A percentile compares a stretch with the other conserved stretches of the same genome.
These are phyloP conservation scores for Scaptomyza flava DNA, from an alignment of 2,888 invertebrate genomes.

Conservation along the genomic window DNA sequence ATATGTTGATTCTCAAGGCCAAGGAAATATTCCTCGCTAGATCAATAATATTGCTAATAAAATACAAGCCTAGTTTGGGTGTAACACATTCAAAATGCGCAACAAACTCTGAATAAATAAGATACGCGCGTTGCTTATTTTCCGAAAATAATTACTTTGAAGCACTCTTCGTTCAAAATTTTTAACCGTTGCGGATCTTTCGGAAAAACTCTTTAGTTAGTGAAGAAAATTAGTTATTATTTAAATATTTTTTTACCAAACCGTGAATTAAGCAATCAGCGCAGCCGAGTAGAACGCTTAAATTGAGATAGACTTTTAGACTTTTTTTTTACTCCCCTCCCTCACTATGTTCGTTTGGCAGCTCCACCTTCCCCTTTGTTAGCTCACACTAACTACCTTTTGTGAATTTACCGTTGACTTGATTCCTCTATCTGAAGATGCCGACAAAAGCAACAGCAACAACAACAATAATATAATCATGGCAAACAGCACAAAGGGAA, in stretches of 20 bases:
- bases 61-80: background rate
- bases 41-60: background rate
- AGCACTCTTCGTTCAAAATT: too few species aligned
- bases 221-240: slow-evolving; percentile 67
- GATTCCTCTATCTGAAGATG: slow-evolving; percentile 48
- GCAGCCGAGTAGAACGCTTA: slow-evolving; percentile 65
- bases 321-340: background rate
- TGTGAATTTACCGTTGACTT: slow-evolving; percentile 66
- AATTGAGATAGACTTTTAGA: too few species aligned
- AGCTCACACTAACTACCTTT: slow-evolving; percentile 50
- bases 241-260: slow-evolving; percentile 72
- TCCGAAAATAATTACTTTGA: too few species aligned
- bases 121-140: too few species aligned
- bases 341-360: background rate
- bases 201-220: slow-evolving; percentile 24
- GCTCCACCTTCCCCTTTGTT: slow-evolving; percentile 25
- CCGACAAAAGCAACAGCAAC: slow-evolving; percentile 54
- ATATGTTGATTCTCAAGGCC: too few species aligned
- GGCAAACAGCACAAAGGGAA: slow-evolving; percentile 39
- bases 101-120: too few species aligned
- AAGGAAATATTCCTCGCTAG: background rate
- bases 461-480: slow-evolving; percentile 6
- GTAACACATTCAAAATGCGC: too few species aligned
- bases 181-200: background rate
- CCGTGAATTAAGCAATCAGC: slow-evolving; percentile 55